phyloP scores from a whole-genome alignment of 2,888 invertebrate genomes.

The Globia sparganii region DNA sequence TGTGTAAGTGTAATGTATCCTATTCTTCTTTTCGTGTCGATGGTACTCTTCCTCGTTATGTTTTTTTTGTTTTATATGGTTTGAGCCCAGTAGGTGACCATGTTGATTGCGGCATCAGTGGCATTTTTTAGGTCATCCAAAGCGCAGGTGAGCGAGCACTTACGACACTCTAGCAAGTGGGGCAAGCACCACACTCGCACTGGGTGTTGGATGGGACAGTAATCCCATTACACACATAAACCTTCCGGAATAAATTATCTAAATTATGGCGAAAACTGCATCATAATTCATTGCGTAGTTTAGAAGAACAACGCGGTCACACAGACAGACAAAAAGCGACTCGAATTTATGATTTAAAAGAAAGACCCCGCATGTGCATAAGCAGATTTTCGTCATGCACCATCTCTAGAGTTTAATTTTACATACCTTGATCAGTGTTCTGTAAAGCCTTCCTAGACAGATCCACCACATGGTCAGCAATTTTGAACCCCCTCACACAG shows the following conservation, averaged over 20 bases:
- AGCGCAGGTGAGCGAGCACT: no score
- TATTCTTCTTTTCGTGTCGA: no score
- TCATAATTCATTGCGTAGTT: not conserved
- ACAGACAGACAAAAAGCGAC: not conserved
- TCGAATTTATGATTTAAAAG: no score
- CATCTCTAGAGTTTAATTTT: not conserved
- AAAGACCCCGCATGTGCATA: not conserved
- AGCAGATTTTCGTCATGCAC: not conserved
- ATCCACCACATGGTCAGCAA: conserved; percentile 95
- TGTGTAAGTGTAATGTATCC: not conserved
- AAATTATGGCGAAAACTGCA: not conserved
- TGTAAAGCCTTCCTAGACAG: conserved; percentile 93
- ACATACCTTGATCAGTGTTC: conserved; percentile 92
- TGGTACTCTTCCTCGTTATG: no score
- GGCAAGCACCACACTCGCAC: no score
- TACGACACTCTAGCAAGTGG: no score
- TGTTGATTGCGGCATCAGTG: no score
- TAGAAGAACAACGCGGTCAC: not conserved
- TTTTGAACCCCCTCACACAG: conserved; percentile 96
- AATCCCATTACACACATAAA: not conserved
- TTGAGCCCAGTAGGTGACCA: no score
- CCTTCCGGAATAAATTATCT: not conserved
- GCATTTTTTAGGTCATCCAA: no score
- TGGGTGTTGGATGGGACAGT: no score
- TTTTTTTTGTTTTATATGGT: no score